phyloP scores from a whole-genome alignment of 2,888 invertebrate genomes.

The Hirtodrosophila cameraria region DNA sequence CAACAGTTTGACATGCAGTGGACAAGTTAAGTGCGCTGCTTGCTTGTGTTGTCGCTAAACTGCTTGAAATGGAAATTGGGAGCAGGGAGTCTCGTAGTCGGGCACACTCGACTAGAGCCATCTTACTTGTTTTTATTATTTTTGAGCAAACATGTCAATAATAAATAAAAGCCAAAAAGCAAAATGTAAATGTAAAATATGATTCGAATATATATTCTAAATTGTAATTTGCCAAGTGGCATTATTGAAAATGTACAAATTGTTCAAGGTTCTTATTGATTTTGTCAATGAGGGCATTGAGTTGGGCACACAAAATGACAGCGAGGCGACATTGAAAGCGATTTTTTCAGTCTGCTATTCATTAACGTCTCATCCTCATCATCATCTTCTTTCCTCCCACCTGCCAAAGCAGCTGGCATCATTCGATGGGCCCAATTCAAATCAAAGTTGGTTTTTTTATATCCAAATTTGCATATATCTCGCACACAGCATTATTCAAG shows the following conservation, averaged over 20 bases:
- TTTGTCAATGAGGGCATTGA: conserved; percentile 36
- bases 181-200: too few relatives aligned
- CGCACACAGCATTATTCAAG: too few relatives aligned
- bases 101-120: too few relatives aligned
- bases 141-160: background rate
- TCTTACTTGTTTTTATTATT: conserved; percentile 23
- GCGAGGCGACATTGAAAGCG: conserved; percentile 21
- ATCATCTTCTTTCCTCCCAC: too few relatives aligned
- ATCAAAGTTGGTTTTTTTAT: too few relatives aligned
- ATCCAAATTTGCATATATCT: conserved; percentile 12
- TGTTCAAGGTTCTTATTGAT: conserved; percentile 68
- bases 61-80: too few relatives aligned
- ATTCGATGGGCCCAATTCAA: background rate
- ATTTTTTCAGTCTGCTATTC: conserved; percentile 29
- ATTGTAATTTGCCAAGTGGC: conserved; percentile 40
- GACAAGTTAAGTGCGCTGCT: too few relatives aligned
- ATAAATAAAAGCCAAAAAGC: too few relatives aligned
- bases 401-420: conserved; percentile 25
- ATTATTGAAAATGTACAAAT: conserved; percentile 44
- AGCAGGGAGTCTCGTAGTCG: too few relatives aligned
- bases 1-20: too few relatives aligned
- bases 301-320: background rate
- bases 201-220: conserved; percentile 14
- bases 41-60: too few relatives aligned
- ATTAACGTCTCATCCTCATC: conserved; percentile 43